Evolutionary conservation across 2,888 invertebrate species (phyloP).

Genomic region (Ecdyonurus torrentis): DNA sequence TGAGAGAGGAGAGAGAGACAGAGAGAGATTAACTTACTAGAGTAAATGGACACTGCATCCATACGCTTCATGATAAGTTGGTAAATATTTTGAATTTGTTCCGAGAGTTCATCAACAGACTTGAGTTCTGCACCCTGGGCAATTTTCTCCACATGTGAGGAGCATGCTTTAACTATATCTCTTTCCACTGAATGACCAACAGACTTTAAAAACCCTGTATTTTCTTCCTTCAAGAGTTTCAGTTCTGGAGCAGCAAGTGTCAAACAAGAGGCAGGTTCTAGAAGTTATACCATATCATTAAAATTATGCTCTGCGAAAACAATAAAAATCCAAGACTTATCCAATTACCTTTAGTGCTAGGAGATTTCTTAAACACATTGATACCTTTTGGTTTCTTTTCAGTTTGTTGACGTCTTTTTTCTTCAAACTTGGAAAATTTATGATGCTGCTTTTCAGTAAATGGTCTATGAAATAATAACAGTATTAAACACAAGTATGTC

Average conservation of each 20-base stretch:
- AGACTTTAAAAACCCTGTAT: constrained; percentile 30
- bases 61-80: constrained; percentile 55
- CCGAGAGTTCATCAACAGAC: constrained; percentile 71
- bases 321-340: neutral
- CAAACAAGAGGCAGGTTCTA: neutral
- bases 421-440: constrained; percentile 63
- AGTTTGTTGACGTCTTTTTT: constrained; percentile 63
- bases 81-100: constrained; percentile 82
- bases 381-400: constrained; percentile 64
- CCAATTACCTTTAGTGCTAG: constrained; percentile 37
- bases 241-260: constrained; percentile 18
- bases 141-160: constrained; percentile 45
- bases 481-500: too few relatives aligned
- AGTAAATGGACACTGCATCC: constrained; percentile 44
- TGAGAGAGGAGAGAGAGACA: too few relatives aligned
- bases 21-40: constrained; percentile 21
- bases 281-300: neutral
- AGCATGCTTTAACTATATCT: constrained; percentile 50
- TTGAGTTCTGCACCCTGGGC: constrained; percentile 39
- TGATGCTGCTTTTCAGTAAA: neutral
- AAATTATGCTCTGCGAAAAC: too few relatives aligned
- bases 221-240: constrained; percentile 24
- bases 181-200: constrained; percentile 30
- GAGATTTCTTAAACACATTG: constrained; percentile 56
- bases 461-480: neutral